Base-by-base conservation (phyloP, 2,113 vertebrate genomes). In the Cygnus buccinator region DNA sequence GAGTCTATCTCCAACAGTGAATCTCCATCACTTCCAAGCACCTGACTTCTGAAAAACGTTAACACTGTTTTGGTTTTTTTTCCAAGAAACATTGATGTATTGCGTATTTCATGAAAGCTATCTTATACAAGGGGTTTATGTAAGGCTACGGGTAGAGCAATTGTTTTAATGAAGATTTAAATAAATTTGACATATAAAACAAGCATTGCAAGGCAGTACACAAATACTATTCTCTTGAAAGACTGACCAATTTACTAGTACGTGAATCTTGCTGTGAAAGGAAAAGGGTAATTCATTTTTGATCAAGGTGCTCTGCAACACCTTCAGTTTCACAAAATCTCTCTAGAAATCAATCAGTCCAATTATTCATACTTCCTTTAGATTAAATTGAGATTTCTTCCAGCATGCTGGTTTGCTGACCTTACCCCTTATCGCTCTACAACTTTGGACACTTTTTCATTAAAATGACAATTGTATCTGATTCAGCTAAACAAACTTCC, bases 1-100 rank as follows among this genome's bases (percentile, higher is more conserved):
- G 98, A 98, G 63, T 98, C 98, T 97, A 98, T 91, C 92, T 98
- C 98, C 97, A 97, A 96, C 93, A 98, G 96, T 91, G 95, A 97
- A 95, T 97, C 94, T 55, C 98, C 98, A 97, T 98, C 98, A 97
- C 98, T 98, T 97, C 97, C 96, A 78, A 98, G 98, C 92, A 97
- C 96, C 92, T 98, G 94, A 96, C 96, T 98, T 98, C 98, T 98
- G 97, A 97, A 98, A 98, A 97, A 98, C 0, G 95, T 96, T 94
- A 97, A 95, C 79, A 97, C 66, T 67, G 48, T 90, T 97, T 97
- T 94, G 96, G 92, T 80, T 95, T 85, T 86, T 89, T 77, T 81
- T 82, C 58, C 90, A 91, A 88, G 65, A 93, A 89, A 94, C 29
- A 81, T 26, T 37, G 50, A 70, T 13, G 41, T 22, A 68, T 84